Evolutionary conservation across 2,888 invertebrate species (phyloP), one percentile per base, ranked within the genome.

Genomic region (Leptothorax acervorum): DNA sequence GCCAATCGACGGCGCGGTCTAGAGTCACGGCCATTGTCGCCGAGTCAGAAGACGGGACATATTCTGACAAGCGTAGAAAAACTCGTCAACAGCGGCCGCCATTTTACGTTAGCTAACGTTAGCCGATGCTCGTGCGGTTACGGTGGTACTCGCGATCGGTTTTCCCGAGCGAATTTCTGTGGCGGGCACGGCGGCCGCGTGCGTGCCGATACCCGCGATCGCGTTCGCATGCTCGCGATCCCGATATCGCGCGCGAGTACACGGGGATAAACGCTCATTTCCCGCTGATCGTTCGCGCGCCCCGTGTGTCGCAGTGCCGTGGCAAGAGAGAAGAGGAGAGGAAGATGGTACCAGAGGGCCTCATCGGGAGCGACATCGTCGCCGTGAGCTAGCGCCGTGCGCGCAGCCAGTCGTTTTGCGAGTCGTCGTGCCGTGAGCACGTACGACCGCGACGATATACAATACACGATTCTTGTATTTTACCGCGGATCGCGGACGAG

Each of bases 11-110:
- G 31, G 3, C 8, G n/a, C 23, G 48, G 51, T 86, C 94, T 95
- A 93, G 93, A 92, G 94, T 95, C 94, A 94, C 95, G 95, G 95
- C 95, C 95, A 86, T 55, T 85, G 87, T 91, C 88, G 86, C 88
- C 85, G 92, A 88, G 90, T 90, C 91, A 92, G 92, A 93, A 70
- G 70, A 55, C 95, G 95, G 95, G 95, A 95, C 96, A 96, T 96
- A 96, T 97, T 97, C 97, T 98, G 98, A 98, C 98, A 98, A 98
- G 98, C 97, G 97, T 97, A 97, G 97, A 97, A 98, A 97, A 98
- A 98, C 97, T 97, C 97, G 97, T 97, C 97, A 97, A 97, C 97
- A 97, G 93, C 94, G 91, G 97, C 98, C 97, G 98, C 98, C 98
- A 98, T 98, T 97, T 98, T 98, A 97, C 97, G 97, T 97, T 96